phyloP scores from a whole-genome alignment of 2,797 vertebrate species.

The Cheirogaleus major region DNA sequence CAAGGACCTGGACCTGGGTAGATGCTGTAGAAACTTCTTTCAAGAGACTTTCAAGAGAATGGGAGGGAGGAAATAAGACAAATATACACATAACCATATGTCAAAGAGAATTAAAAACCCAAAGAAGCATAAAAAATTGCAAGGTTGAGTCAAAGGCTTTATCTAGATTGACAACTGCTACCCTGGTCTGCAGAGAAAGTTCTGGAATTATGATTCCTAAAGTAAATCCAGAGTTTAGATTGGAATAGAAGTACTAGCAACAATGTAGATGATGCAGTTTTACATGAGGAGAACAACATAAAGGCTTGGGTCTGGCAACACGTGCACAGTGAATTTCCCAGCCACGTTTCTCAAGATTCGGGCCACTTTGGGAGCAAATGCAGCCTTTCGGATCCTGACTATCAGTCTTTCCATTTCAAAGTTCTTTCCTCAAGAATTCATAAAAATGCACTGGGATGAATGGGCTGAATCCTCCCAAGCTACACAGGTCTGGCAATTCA shows the following conservation, averaged over 20 bases:
- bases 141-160: neutral
- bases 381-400: constrained; percentile 34
- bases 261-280: neutral
- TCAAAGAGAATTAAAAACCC: neutral
- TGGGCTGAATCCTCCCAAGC: constrained; percentile 50
- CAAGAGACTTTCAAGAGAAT: neutral
- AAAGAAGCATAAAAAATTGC: neutral
- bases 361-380: constrained; percentile 51
- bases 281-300: neutral
- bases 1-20: neutral
- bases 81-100: neutral
- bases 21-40: neutral
- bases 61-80: constrained; percentile 26
- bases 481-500: constrained; percentile 64
- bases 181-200: neutral
- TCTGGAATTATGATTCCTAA: neutral
- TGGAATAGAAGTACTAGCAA: constrained; percentile 31
- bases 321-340: constrained; percentile 18
- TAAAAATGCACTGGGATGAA: constrained; percentile 72
- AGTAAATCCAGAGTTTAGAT: constrained; percentile 14
- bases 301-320: neutral
- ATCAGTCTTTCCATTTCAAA: constrained; percentile 65
- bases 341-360: constrained; percentile 28
- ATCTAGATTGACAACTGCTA: neutral
- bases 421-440: constrained; percentile 67